phyloP scores from a whole-genome alignment of 2,888 invertebrate species.

The Cosmorhoe ocellata region DNA sequence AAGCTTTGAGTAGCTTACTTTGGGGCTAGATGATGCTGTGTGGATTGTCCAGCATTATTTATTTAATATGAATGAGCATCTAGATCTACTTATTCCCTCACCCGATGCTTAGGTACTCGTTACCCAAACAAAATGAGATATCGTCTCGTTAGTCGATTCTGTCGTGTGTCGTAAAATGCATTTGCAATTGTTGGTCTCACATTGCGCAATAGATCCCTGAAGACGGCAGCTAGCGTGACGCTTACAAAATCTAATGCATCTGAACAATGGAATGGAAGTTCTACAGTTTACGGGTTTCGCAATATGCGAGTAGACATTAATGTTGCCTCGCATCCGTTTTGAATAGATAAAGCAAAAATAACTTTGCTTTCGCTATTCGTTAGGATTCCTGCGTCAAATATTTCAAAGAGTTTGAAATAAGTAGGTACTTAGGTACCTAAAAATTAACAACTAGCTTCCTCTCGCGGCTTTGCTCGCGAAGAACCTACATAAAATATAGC shows the following conservation, averaged over 20 bases:
- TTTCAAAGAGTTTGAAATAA: not conserved
- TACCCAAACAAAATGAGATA: not conserved
- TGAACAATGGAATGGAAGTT: constrained; percentile 67
- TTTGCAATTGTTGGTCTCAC: constrained; percentile 11
- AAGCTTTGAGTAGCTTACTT: too few species aligned
- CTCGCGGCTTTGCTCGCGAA: too few species aligned
- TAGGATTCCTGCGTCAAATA: too few species aligned
- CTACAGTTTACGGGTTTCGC: constrained; percentile 54
- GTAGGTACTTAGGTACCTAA: too few species aligned
- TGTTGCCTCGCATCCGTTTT: constrained; percentile 47
- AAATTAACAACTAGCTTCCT: too few species aligned
- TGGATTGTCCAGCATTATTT: too few species aligned
- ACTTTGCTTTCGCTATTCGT: constrained; percentile 19
- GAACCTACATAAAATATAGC: too few species aligned
- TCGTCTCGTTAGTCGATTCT: not conserved
- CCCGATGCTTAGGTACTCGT: too few species aligned
- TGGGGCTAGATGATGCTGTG: too few species aligned
- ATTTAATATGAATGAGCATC: too few species aligned
- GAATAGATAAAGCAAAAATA: constrained; percentile 34
- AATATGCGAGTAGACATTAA: constrained; percentile 38
- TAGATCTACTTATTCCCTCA: too few species aligned
- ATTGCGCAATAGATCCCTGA: constrained; percentile 46
- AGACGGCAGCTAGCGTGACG: constrained; percentile 59
- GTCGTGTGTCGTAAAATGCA: constrained; percentile 5
- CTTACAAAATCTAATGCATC: constrained; percentile 62